These are phyloP conservation scores for Pecten maximus DNA, from an alignment of 2,888 invertebrate genomes.

Conservation along the genomic window DNA sequence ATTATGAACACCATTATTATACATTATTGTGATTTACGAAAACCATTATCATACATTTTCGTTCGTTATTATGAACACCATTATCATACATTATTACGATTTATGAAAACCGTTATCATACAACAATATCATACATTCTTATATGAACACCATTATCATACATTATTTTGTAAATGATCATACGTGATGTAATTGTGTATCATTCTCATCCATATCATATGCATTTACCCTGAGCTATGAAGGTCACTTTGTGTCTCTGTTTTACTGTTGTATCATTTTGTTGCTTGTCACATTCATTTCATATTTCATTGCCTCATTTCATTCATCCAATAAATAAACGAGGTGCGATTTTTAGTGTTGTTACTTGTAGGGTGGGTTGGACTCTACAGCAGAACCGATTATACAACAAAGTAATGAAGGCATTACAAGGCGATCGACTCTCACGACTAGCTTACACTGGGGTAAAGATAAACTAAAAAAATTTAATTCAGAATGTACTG, in stretches of 20 bases:
- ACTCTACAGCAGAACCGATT: conserved; percentile 86
- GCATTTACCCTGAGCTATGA: too few relatives aligned
- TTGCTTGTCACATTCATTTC: conserved; percentile 20
- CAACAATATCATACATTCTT: too few relatives aligned
- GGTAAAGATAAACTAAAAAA: conserved; percentile 63
- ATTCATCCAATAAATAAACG: background rate
- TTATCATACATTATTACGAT: too few relatives aligned
- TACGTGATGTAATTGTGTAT: too few relatives aligned
- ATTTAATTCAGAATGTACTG: background rate
- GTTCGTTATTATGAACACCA: too few relatives aligned
- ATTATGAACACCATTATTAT: too few relatives aligned
- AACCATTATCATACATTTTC: too few relatives aligned
- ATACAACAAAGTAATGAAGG: conserved; percentile 87
- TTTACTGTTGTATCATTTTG: background rate
- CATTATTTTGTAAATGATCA: too few relatives aligned
- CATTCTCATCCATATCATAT: too few relatives aligned
- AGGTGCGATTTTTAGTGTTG: conserved; percentile 5
- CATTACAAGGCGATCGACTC: conserved; percentile 87
- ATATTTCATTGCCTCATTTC: background rate
- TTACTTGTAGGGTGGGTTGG: conserved; percentile 86
- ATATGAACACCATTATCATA: too few relatives aligned
- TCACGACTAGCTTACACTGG: conserved; percentile 86
- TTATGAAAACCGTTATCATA: too few relatives aligned
- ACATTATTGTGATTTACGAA: too few relatives aligned
- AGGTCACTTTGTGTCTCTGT: background rate